These are phyloP conservation scores for Mormyrops attenuatus DNA, from an alignment of 2,797 vertebrate species.

Conservation along the genomic window DNA sequence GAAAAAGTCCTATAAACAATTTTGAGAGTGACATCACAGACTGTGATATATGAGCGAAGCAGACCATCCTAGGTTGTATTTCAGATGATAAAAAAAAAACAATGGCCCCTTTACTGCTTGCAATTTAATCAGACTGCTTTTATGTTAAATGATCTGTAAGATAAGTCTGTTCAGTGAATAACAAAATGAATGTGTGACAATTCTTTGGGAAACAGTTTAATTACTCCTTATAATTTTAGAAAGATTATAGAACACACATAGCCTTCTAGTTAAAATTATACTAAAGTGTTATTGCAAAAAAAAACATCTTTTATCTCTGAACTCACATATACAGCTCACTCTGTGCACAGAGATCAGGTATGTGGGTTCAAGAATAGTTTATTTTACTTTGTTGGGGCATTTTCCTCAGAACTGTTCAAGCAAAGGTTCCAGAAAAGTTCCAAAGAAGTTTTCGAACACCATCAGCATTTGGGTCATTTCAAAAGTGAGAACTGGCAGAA, in stretches of 20 bases:
- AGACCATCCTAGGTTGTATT: not conserved
- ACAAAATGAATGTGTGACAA: conserved; percentile 8
- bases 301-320: conserved; percentile 41
- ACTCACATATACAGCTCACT: conserved; percentile 31
- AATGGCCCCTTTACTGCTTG: conserved; percentile 20
- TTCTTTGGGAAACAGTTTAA: not conserved
- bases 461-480: conserved; percentile 25
- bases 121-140: not conserved
- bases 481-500: conserved; percentile 15
- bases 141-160: conserved; percentile 13
- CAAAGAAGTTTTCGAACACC: conserved; percentile 27
- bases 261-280: not conserved
- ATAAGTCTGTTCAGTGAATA: not conserved
- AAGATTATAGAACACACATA: not conserved
- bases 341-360: conserved; percentile 51
- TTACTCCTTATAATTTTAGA: not conserved
- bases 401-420: conserved; percentile 56
- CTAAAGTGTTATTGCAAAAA: not conserved
- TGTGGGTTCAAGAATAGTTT: conserved; percentile 43
- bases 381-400: conserved; percentile 52
- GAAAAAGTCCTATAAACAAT: not conserved
- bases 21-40: not conserved
- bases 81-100: not conserved
- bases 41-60: not conserved
- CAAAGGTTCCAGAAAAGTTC: conserved; percentile 41